Conservation (phyloP, 2,797 vertebrate genomes). For the Danio aesculapii region DNA sequence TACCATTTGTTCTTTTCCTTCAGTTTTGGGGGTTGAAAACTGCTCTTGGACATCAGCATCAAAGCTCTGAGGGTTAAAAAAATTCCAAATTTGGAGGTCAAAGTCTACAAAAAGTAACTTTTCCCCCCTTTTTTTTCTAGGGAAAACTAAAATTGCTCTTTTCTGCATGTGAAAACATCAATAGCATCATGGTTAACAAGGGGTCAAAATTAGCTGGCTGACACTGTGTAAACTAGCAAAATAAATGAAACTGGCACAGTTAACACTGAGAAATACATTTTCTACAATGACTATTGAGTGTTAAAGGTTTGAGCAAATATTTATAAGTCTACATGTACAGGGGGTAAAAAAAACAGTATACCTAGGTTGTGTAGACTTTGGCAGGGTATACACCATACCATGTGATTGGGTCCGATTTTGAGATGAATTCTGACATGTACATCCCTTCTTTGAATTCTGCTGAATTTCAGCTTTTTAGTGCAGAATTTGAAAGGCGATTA, state of each 20-base stretch:
- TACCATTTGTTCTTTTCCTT: slow-evolving; percentile 80
- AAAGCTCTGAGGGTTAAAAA: slow-evolving; percentile 53
- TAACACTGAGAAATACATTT: background rate
- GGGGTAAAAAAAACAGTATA: too few species aligned
- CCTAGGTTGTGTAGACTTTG: too few species aligned
- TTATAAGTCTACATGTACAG: background rate
- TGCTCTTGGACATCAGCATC: slow-evolving; percentile 75
- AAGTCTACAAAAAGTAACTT: too few species aligned
- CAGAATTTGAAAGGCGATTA: too few species aligned
- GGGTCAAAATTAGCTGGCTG: background rate
- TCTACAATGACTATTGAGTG: background rate
- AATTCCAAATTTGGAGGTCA: too few species aligned
- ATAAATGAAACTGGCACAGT: background rate
- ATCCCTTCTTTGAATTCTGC: too few species aligned
- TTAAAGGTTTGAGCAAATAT: background rate
- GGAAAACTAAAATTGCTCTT: background rate
- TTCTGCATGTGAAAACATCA: background rate
- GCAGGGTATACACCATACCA: too few species aligned
- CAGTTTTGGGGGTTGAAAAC: slow-evolving; percentile 80
- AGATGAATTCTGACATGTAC: too few species aligned
- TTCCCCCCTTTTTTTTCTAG: too few species aligned
- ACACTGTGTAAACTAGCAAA: background rate
- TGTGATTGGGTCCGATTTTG: too few species aligned
- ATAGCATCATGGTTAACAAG: background rate
- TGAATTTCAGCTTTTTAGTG: too few species aligned